phyloP scores from a whole-genome alignment of 2,797 vertebrate genomes.

The Myotis findleyi region DNA sequence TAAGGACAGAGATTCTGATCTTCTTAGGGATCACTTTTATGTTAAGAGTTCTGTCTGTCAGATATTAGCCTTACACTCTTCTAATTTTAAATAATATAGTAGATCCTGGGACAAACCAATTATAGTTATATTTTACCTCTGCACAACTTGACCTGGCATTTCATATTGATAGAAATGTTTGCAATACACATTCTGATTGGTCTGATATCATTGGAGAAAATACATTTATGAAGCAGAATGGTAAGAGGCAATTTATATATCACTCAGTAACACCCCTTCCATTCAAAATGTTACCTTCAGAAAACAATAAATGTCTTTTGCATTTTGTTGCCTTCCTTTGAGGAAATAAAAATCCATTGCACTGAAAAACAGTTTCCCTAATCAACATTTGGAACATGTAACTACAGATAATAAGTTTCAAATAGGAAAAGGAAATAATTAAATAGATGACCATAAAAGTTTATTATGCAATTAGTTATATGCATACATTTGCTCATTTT shows the following conservation, averaged over 20 bases:
- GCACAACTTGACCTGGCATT: not conserved
- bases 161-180: not conserved
- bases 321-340: not conserved
- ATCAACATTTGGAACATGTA: not conserved
- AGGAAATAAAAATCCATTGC: slow-evolving; percentile 33
- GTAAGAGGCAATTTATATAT: not conserved
- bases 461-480: slow-evolving; percentile 53
- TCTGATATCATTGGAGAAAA: not conserved
- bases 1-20: not conserved
- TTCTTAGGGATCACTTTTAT: not conserved
- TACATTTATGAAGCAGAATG: not conserved
- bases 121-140: not conserved
- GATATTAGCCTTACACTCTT: not conserved
- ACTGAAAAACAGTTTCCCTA: not conserved
- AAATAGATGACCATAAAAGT: slow-evolving; percentile 42
- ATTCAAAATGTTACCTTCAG: not conserved
- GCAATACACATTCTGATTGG: not conserved
- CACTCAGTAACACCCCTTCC: not conserved
- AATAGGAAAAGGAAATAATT: slow-evolving; percentile 46
- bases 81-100: not conserved
- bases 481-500: slow-evolving; percentile 23
- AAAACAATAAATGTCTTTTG: not conserved
- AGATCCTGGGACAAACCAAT: not conserved
- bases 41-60: not conserved
- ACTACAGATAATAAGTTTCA: slow-evolving; percentile 41